These are phyloP conservation scores for Acleris cristana DNA, from an alignment of 2,888 invertebrate genomes.

Conservation along the genomic window DNA sequence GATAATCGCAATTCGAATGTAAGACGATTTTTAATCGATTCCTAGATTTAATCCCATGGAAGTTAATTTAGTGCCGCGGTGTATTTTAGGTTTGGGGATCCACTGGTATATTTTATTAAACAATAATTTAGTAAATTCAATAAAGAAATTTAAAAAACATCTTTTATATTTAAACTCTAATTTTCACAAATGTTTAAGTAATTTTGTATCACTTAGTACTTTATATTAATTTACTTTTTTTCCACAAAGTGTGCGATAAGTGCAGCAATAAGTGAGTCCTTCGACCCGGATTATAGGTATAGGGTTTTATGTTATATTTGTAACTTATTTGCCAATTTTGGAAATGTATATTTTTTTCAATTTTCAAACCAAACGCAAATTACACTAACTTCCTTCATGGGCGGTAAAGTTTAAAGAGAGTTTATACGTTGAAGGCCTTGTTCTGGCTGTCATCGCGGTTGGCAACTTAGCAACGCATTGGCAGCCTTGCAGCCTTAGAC, in stretches of 20 bases:
- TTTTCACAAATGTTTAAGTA: too few species aligned
- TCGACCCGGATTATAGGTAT: not conserved
- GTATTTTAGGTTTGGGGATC: constrained; percentile 24
- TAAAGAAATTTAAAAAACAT: too few species aligned
- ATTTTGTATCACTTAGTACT: too few species aligned
- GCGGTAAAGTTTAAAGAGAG: too few species aligned
- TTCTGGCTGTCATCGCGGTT: too few species aligned
- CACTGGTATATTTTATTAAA: not conserved
- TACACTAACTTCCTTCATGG: too few species aligned
- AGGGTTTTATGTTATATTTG: not conserved
- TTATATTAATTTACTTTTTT: too few species aligned
- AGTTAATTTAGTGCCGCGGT: constrained; percentile 44
- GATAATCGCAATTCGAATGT: constrained; percentile 33
- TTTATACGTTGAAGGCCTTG: too few species aligned
- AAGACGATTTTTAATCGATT: constrained; percentile 36
- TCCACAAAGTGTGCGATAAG: not conserved
- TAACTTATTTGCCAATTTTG: not conserved
- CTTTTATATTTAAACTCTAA: too few species aligned
- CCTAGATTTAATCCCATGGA: constrained; percentile 52
- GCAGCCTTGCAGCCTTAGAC: too few species aligned
- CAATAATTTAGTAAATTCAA: not conserved
- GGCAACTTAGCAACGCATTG: too few species aligned
- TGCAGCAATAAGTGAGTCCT: not conserved
- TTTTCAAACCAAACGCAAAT: too few species aligned
- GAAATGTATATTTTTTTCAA: not conserved